Conservation (phyloP, 2,797 vertebrate genomes). For the Lutjanus campechanus region DNA sequence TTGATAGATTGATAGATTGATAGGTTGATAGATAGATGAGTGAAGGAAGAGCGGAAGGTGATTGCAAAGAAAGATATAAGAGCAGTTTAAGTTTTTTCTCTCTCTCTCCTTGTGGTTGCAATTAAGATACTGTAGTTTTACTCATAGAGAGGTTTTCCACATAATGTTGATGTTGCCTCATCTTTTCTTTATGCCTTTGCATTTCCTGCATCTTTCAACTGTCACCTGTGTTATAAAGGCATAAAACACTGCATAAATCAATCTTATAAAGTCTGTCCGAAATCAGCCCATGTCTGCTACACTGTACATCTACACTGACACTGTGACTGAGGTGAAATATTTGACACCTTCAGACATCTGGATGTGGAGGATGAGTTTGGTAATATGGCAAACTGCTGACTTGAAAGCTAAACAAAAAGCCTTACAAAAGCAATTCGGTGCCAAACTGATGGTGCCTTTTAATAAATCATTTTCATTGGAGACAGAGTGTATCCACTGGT, state of each 20-base stretch:
- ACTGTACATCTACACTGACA: slow-evolving; percentile 7
- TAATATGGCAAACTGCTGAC: slow-evolving; percentile 48
- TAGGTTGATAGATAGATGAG: background rate
- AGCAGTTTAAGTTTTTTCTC: no score
- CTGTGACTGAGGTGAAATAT: background rate
- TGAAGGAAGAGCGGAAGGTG: no score
- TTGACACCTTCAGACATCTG: slow-evolving; percentile 1
- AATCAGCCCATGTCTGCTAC: background rate
- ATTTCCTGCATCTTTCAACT: background rate
- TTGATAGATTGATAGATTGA: background rate
- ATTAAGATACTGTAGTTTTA: no score
- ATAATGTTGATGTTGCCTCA: no score
- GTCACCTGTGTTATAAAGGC: background rate
- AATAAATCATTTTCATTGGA: slow-evolving; percentile 43
- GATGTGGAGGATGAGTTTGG: slow-evolving; percentile 10
- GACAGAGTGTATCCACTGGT: slow-evolving; percentile 30
- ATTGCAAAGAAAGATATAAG: no score
- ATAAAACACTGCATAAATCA: background rate
- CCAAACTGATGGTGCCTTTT: slow-evolving; percentile 46
- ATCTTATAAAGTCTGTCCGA: no score
- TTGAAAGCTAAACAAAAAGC: slow-evolving; percentile 30
- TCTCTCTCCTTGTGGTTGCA: no score
- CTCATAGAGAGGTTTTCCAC: no score
- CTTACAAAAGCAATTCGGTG: slow-evolving; percentile 32
- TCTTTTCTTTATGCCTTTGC: no score